A percentile compares a stretch with the other conserved stretches of the same genome.
Conservation (phyloP, 2,113 vertebrate genomes). For the Scartelaos histophorus region DNA sequence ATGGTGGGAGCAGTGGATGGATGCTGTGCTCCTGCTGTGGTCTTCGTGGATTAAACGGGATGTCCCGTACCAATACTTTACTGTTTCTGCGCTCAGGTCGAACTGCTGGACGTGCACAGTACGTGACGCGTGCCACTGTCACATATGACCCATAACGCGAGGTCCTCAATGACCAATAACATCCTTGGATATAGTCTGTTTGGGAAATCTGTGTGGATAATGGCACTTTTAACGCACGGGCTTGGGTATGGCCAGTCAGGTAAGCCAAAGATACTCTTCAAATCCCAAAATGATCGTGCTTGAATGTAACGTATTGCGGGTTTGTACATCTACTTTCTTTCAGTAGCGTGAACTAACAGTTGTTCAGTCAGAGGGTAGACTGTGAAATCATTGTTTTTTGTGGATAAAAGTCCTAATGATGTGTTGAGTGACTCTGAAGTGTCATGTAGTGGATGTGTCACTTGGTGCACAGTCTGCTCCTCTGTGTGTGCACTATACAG, state of each 20-base stretch:
- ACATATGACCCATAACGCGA: neutral
- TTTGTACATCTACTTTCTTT: too few relatives aligned
- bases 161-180: conserved; percentile 11
- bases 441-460: neutral
- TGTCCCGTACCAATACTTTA: conserved; percentile 2
- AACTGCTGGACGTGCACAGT: conserved; percentile 33
- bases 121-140: conserved; percentile 22
- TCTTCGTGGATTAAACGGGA: conserved; percentile 14
- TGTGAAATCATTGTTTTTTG: conserved; percentile 25
- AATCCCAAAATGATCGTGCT: neutral
- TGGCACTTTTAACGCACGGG: neutral
- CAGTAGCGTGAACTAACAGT: neutral
- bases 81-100: neutral
- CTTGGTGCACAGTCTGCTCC: neutral
- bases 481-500: neutral
- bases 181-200: conserved; percentile 37
- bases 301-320: neutral
- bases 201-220: conserved; percentile 36
- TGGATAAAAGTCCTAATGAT: neutral
- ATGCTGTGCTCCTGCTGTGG: conserved; percentile 12
- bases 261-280: neutral
- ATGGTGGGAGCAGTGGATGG: conserved; percentile 23
- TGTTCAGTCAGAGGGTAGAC: neutral
- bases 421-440: neutral
- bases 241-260: conserved; percentile 5